A percentile compares a stretch with the other conserved stretches of the same genome.
Conservation (phyloP, 2,888 invertebrate species). For the Microctonus brassicae region DNA sequence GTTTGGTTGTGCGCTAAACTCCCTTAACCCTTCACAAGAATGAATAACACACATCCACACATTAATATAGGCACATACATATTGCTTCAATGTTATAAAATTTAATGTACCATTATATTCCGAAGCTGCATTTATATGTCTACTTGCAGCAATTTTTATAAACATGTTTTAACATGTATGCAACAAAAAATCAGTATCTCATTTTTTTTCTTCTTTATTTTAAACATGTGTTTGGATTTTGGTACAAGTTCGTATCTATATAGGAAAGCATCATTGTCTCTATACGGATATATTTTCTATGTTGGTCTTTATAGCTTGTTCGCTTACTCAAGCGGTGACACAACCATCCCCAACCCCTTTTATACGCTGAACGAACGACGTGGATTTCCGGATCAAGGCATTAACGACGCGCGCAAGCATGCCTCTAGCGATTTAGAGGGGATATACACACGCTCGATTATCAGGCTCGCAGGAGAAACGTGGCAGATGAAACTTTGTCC, state of each 20-base stretch:
- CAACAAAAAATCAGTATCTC: no score
- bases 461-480: constrained; percentile 58
- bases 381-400: constrained; percentile 48
- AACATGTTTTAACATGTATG: background rate
- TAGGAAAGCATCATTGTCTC: background rate
- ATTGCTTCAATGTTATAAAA: background rate
- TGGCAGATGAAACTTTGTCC: constrained; percentile 25
- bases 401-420: constrained; percentile 40
- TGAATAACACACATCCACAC: background rate
- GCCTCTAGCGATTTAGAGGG: constrained; percentile 63
- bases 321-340: background rate
- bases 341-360: constrained; percentile 20
- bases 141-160: background rate
- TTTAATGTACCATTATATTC: background rate
- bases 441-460: constrained; percentile 60
- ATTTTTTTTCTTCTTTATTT: background rate
- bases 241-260: no score
- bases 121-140: no score
- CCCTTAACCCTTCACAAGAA: constrained; percentile 31
- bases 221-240: no score
- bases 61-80: background rate
- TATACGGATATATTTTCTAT: background rate
- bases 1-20: constrained; percentile 44
- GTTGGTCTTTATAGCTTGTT: constrained; percentile 2
- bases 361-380: constrained; percentile 18